phyloP scores from a whole-genome alignment of 2,797 vertebrate genomes.

The Scarus forsteni region DNA sequence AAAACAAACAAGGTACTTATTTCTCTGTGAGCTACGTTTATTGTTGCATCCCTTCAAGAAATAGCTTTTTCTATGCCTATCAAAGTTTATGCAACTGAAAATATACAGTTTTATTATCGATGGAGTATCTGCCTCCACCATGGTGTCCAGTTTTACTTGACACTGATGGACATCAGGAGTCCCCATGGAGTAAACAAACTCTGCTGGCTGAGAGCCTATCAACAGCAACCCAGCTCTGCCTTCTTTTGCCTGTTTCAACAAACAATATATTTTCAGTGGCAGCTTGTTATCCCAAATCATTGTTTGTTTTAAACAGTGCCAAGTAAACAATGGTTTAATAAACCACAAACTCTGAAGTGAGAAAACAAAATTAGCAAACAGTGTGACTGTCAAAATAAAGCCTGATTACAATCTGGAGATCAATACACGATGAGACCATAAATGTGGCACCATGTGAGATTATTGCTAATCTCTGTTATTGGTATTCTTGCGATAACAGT shows the following conservation, averaged over 20 bases:
- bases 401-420: constrained; percentile 45
- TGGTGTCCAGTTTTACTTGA: constrained; percentile 34
- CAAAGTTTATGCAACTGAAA: constrained; percentile 11
- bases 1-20: no score
- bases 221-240: constrained; percentile 58
- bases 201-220: constrained; percentile 72
- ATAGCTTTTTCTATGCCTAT: constrained; percentile 5
- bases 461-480: constrained; percentile 71
- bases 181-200: constrained; percentile 47
- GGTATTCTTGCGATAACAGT: constrained; percentile 66
- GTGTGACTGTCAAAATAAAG: constrained; percentile 31
- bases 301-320: constrained; percentile 42
- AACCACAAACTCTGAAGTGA: constrained; percentile 37
- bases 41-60: no score
- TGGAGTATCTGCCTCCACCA: constrained; percentile 40
- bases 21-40: no score
- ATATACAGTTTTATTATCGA: constrained; percentile 15
- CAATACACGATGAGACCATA: constrained; percentile 41
- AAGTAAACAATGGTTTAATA: constrained; percentile 56
- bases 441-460: constrained; percentile 49
- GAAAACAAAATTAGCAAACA: constrained; percentile 36
- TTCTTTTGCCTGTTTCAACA: constrained; percentile 70
- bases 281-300: constrained; percentile 48
- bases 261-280: constrained; percentile 57
- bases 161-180: constrained; percentile 45